Evolutionary conservation across 37 sponge, comb jelly and placozoan genomes (phyloP).

Genomic region (Ianthella basta): DNA sequence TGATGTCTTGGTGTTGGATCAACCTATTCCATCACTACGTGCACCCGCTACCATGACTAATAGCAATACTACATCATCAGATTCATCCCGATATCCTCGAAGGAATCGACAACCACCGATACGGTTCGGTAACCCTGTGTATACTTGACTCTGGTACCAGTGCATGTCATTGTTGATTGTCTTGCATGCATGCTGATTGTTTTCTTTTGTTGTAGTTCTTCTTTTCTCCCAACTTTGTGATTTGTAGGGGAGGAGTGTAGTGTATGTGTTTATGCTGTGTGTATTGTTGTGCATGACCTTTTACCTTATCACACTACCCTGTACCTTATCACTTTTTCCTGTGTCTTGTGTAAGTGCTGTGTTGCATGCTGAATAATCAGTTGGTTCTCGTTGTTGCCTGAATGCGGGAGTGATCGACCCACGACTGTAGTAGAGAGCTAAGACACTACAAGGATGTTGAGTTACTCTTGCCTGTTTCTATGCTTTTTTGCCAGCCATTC

Average conservation of each 20-base stretch:
- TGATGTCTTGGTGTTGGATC: background rate
- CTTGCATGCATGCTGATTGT: background rate
- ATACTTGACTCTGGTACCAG: background rate
- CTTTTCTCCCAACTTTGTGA: background rate
- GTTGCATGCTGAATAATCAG: too few relatives aligned
- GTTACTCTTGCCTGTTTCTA: too few relatives aligned
- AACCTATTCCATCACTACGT: background rate
- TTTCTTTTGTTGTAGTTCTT: background rate
- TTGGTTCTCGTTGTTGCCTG: too few relatives aligned
- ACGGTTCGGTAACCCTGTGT: background rate
- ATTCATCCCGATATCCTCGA: background rate
- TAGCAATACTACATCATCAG: background rate
- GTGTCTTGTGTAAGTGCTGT: too few relatives aligned
- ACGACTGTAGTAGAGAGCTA: too few relatives aligned
- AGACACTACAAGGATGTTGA: too few relatives aligned
- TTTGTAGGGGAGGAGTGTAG: slow-evolving; percentile 20
- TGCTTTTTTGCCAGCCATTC: too few relatives aligned
- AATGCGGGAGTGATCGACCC: too few relatives aligned
- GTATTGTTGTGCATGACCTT: too few relatives aligned
- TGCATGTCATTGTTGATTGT: background rate
- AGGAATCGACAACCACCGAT: background rate
- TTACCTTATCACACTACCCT: too few relatives aligned
- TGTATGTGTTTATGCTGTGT: background rate
- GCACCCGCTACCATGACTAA: background rate
- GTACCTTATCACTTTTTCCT: too few relatives aligned